These are phyloP conservation scores for Riparia riparia DNA, from an alignment of 2,113 vertebrate species.

Conservation along the genomic window DNA sequence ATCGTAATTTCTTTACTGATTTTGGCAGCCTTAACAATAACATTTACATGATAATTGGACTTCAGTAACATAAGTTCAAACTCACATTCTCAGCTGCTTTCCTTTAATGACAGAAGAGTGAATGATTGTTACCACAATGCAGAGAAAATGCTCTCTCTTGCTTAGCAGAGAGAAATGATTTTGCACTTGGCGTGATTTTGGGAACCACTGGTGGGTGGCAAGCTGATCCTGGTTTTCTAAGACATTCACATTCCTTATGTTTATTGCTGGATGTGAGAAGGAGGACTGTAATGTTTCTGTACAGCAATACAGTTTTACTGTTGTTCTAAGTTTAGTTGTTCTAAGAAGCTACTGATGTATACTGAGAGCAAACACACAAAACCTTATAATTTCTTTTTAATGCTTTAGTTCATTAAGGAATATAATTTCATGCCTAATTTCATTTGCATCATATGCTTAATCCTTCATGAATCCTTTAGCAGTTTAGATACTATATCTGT, in stretches of 20 bases:
- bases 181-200: neutral
- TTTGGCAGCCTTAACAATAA: neutral
- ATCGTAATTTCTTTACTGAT: neutral
- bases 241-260: neutral
- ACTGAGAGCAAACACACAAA: neutral
- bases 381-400: neutral
- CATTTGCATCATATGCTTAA: neutral
- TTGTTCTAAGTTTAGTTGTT: no score
- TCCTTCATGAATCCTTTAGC: neutral
- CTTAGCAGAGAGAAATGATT: neutral
- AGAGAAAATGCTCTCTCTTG: neutral
- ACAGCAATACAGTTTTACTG: neutral
- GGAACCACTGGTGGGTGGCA: neutral
- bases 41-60: neutral
- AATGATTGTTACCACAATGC: neutral
- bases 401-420: neutral
- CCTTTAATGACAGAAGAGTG: neutral
- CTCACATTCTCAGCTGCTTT: neutral
- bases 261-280: neutral
- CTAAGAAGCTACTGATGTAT: neutral
- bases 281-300: neutral
- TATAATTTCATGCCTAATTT: neutral
- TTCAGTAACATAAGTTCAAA: neutral
- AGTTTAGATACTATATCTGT: neutral
- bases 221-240: neutral